A percentile compares a stretch with the other conserved stretches of the same genome.
These are phyloP conservation scores for Diorhabda sublineata DNA, from an alignment of 1,140 invertebrate species.

Conservation along the genomic window DNA sequence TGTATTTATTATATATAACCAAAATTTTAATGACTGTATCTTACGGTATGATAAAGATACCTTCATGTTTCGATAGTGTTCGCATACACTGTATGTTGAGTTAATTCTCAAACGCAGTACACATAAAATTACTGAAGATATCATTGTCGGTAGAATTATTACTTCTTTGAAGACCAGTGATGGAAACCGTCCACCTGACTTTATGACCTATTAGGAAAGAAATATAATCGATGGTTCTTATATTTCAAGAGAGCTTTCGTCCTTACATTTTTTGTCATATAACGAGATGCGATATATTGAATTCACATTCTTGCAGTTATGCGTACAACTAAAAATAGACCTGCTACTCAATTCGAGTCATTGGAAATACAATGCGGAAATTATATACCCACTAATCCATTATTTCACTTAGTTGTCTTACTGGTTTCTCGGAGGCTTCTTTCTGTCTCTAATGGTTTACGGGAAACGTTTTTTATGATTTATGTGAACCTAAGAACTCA, in stretches of 20 bases:
- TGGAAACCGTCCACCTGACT: neutral
- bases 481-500: conserved; percentile 8
- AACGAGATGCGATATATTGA: conserved; percentile 25
- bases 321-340: conserved; percentile 29
- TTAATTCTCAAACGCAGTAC: neutral
- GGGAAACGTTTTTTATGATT: conserved; percentile 17
- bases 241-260: neutral
- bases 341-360: conserved; percentile 9
- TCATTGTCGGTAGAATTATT: conserved; percentile 1
- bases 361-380: conserved; percentile 20
- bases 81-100: neutral
- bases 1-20: too few relatives aligned
- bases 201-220: conserved; percentile 2
- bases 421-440: conserved; percentile 13
- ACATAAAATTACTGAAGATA: neutral
- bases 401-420: conserved; percentile 19
- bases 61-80: too few relatives aligned
- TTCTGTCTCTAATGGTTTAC: conserved; percentile 13
- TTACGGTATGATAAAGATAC: too few relatives aligned
- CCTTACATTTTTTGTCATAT: neutral
- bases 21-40: too few relatives aligned
- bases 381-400: conserved; percentile 21
- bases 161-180: neutral
- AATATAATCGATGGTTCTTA: neutral
- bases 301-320: conserved; percentile 25